A percentile compares a stretch with the other conserved stretches of the same genome.
These are phyloP conservation scores for Eulemur coronatus DNA, from an alignment of 2,797 vertebrate genomes.

Conservation along the genomic window DNA sequence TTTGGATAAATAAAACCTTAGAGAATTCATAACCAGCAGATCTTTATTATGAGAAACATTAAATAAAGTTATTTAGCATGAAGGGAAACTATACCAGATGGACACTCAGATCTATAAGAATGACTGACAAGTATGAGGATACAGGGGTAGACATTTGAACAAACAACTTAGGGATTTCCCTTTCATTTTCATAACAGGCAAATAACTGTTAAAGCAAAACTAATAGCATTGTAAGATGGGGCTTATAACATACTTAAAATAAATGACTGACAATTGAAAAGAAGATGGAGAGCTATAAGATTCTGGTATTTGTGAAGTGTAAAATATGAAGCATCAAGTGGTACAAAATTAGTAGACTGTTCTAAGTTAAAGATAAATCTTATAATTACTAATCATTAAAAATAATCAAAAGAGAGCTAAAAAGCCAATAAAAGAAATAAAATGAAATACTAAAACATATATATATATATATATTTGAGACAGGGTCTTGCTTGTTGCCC, in stretches of 20 bases:
- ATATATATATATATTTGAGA: background rate
- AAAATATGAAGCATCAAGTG: background rate
- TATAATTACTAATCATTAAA: background rate
- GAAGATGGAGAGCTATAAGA: background rate
- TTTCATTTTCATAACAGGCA: background rate
- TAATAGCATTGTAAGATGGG: background rate
- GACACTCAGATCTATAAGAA: background rate
- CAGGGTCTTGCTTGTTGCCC: too few species aligned
- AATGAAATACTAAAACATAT: background rate
- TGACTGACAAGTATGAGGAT: background rate
- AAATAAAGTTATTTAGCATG: background rate
- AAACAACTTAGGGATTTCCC: background rate
- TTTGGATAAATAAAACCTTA: background rate
- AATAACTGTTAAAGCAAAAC: conserved; percentile 8
- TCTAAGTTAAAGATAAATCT: background rate
- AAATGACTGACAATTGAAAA: background rate
- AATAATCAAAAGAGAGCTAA: background rate
- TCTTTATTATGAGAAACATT: background rate
- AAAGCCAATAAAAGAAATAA: background rate
- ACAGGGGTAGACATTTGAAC: background rate
- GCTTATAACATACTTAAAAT: background rate
- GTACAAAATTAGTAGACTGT: background rate
- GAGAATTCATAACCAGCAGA: background rate
- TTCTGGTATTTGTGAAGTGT: background rate
- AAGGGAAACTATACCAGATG: background rate